Evolutionary conservation across 2,113 vertebrate genomes (phyloP), one percentile per base, ranked within the genome.

Genomic region (Ammospiza nelsoni): DNA sequence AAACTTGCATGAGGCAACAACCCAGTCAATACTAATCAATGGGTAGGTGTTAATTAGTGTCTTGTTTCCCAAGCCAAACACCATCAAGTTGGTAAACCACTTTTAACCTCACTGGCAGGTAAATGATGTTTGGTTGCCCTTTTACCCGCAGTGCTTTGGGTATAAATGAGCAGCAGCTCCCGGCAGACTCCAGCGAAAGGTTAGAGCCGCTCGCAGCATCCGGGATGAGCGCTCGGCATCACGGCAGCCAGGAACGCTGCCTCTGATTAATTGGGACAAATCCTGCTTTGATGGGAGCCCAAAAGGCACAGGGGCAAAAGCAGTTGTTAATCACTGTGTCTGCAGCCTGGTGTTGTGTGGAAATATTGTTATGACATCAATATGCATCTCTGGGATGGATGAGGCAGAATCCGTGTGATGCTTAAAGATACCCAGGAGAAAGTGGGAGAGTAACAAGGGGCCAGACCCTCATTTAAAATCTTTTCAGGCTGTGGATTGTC

Each of bases 221-320:
- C 63, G 1, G 31, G 68, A 97, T 97, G 95, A 96, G 96, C 12
- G 5, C 41, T 84, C 5, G 35, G 92, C 96, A 89, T 76, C 91
- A 1, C 63, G 80, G 90, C 89, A 91, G 94, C 88, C 94, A 86
- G 95, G 82, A 97, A 51, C 88, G 58, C 86, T 52, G n/a, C 22
- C 46, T 85, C 94, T 97, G 97, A 98, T 97, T 97, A 97, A 97
- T 93, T 96, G 95, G 92, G 84, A 94, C 74, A 91, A 91, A 71
- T 96, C 83, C 94, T 85, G 55, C 89, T 96, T 96, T 87, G 68
- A 89, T 71, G 76, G 82, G 41, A 86, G 67, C 66, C 84, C 2
- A 1, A 92, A 80, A 92, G 90, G 92, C 89, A 69, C 94, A 72
- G 87, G 86, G 86, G 84, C 83, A 35, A 44, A 69, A 91, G 61